Evolutionary conservation across 2,113 vertebrate genomes (phyloP).

Genomic region (Mastomys coucha): DNA sequence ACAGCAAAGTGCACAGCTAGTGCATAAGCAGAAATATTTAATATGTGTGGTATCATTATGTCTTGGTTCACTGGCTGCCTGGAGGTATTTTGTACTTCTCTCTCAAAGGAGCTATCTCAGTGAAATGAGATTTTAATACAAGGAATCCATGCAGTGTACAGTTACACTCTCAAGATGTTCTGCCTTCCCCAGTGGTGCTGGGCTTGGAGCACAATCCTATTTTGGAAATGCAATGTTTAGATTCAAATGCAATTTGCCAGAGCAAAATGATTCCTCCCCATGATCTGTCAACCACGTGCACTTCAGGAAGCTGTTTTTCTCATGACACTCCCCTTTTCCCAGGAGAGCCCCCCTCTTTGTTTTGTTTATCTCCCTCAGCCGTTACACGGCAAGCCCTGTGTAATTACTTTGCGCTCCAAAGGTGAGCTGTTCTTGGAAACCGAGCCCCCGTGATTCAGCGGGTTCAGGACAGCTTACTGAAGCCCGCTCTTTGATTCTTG

Average conservation of each 20-base stretch:
- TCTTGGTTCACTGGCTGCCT: conserved; percentile 43
- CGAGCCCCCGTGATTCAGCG: conserved; percentile 74
- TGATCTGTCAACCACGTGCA: conserved; percentile 46
- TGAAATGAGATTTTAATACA: conserved; percentile 84
- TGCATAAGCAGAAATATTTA: conserved; percentile 74
- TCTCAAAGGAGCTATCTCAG: conserved; percentile 77
- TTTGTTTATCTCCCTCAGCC: conserved; percentile 64
- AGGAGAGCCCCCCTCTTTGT: conserved; percentile 41
- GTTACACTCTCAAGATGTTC: conserved; percentile 71
- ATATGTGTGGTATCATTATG: neutral
- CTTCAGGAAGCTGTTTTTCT: conserved; percentile 62
- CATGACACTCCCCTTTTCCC: conserved; percentile 8
- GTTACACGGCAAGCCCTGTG: conserved; percentile 36
- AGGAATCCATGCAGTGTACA: conserved; percentile 19
- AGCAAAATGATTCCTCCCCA: conserved; percentile 45
- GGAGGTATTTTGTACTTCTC: conserved; percentile 38
- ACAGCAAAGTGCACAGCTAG: neutral
- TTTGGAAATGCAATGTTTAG: conserved; percentile 70
- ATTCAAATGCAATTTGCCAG: conserved; percentile 75
- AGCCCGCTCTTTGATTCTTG: conserved; percentile 70
- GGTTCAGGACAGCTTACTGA: conserved; percentile 68
- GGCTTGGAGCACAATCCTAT: conserved; percentile 69
- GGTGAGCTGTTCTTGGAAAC: conserved; percentile 80
- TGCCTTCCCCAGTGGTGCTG: conserved; percentile 52
- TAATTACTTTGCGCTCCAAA: conserved; percentile 80